Evolutionary conservation across 2,888 invertebrate genomes (phyloP).

Genomic region (Cephus spinipes): DNA sequence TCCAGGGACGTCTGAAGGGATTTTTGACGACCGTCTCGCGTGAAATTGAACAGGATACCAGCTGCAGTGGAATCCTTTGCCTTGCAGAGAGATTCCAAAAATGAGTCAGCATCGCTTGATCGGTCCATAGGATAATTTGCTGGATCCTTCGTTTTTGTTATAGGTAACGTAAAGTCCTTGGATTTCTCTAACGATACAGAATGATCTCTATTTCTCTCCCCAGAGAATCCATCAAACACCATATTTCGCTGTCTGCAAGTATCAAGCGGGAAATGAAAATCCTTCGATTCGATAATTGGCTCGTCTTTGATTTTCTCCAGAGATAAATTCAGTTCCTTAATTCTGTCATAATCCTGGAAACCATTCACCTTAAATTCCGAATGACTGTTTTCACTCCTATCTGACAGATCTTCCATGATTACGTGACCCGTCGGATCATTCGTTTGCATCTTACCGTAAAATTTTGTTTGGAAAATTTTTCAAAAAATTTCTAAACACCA

Average conservation of each 20-base stretch:
- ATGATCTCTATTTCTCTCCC: constrained; percentile 36
- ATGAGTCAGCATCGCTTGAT: constrained; percentile 39
- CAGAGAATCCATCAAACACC: constrained; percentile 38
- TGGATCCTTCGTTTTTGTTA: constrained; percentile 29
- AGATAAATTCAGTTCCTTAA: constrained; percentile 48
- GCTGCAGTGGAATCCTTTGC: constrained; percentile 8
- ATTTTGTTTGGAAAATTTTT: not conserved
- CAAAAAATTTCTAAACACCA: not conserved
- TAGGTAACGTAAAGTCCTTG: constrained; percentile 42
- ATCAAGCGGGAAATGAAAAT: constrained; percentile 37
- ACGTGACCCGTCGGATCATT: constrained; percentile 40
- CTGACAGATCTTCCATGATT: constrained; percentile 46
- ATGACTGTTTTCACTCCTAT: constrained; percentile 50
- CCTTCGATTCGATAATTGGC: constrained; percentile 32
- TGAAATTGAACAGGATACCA: not conserved
- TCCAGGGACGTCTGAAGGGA: constrained; percentile 31
- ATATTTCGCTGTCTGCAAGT: constrained; percentile 18
- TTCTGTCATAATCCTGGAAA: constrained; percentile 52
- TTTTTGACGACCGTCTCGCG: constrained; percentile 21
- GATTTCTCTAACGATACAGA: constrained; percentile 42
- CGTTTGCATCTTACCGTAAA: constrained; percentile 43
- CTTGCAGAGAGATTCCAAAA: constrained; percentile 23
- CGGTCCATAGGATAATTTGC: constrained; percentile 41
- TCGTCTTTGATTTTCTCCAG: constrained; percentile 41
- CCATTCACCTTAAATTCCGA: constrained; percentile 50